phyloP scores from a whole-genome alignment of 2,888 invertebrate species.

The Acronicta leporina region DNA sequence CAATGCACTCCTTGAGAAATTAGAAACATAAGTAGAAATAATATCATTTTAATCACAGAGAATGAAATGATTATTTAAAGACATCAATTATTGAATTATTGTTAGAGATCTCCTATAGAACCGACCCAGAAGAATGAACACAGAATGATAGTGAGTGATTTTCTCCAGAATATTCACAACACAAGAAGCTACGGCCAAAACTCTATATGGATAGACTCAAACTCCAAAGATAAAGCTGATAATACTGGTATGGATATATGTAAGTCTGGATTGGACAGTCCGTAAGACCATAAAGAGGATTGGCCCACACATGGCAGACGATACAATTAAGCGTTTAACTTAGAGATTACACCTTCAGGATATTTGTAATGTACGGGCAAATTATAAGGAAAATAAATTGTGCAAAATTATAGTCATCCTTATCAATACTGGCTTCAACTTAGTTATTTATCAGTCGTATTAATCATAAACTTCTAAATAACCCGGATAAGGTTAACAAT shows the following conservation, averaged over 20 bases:
- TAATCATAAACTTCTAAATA: conserved; percentile 41
- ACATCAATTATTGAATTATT: neutral
- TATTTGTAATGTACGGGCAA: conserved; percentile 4
- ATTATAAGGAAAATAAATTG: conserved; percentile 23
- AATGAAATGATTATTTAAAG: neutral
- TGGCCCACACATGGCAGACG: conserved; percentile 81
- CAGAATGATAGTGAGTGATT: conserved; percentile 16
- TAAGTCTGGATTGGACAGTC: conserved; percentile 67
- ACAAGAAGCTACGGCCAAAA: conserved; percentile 83
- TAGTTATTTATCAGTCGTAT: conserved; percentile 34
- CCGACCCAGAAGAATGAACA: conserved; percentile 23
- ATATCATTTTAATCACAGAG: neutral
- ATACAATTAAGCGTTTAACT: conserved; percentile 61
- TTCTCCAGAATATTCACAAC: conserved; percentile 54
- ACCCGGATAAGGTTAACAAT: conserved; percentile 53
- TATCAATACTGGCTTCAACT: conserved; percentile 9
- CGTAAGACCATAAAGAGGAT: conserved; percentile 81
- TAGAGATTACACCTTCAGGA: conserved; percentile 74
- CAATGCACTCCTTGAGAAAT: too few species aligned
- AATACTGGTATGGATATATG: conserved; percentile 25
- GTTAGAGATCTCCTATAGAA: neutral
- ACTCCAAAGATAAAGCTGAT: conserved; percentile 30
- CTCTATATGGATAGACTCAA: conserved; percentile 77
- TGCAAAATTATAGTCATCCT: neutral
- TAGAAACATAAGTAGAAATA: neutral